Conservation (phyloP, 2,888 invertebrate species). For the Scotopteryx bipunctaria region DNA sequence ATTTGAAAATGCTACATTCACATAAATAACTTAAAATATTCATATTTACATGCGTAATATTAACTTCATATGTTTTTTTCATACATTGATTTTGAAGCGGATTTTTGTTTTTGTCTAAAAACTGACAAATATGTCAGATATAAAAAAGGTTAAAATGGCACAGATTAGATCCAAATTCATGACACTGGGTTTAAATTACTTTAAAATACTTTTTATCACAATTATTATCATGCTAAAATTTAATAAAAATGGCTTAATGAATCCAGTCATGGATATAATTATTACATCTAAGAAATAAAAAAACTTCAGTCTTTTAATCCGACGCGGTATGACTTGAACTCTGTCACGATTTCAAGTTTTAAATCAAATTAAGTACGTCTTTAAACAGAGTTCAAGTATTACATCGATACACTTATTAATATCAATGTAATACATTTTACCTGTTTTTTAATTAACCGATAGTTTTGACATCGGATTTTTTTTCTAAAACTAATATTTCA, state of each 20-base stretch:
- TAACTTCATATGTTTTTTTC: constrained; percentile 33
- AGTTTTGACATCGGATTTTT: constrained; percentile 62
- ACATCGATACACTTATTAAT: constrained; percentile 40
- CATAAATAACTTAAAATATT: constrained; percentile 79
- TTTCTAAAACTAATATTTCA: constrained; percentile 54
- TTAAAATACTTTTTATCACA: constrained; percentile 79
- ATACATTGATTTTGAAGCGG: constrained; percentile 50
- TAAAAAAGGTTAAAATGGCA: constrained; percentile 71
- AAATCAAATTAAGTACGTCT: constrained; percentile 17
- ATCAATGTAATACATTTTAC: constrained; percentile 37
- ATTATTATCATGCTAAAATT: constrained; percentile 65
- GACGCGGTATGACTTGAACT: constrained; percentile 55
- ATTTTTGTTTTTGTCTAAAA: constrained; percentile 51
- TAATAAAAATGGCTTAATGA: constrained; percentile 57
- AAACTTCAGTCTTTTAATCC: constrained; percentile 78
- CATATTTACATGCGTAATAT: constrained; percentile 75
- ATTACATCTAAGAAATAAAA: constrained; percentile 59
- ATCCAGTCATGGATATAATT: constrained; percentile 65
- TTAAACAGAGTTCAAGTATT: constrained; percentile 30
- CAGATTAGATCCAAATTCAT: constrained; percentile 55
- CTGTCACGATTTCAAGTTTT: constrained; percentile 22
- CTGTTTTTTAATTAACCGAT: constrained; percentile 50
- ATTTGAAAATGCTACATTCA: constrained; percentile 71
- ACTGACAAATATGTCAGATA: constrained; percentile 64
- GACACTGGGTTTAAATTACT: constrained; percentile 60